phyloP scores from a whole-genome alignment of 2,888 invertebrate species.

The Habroteleia sp. region DNA sequence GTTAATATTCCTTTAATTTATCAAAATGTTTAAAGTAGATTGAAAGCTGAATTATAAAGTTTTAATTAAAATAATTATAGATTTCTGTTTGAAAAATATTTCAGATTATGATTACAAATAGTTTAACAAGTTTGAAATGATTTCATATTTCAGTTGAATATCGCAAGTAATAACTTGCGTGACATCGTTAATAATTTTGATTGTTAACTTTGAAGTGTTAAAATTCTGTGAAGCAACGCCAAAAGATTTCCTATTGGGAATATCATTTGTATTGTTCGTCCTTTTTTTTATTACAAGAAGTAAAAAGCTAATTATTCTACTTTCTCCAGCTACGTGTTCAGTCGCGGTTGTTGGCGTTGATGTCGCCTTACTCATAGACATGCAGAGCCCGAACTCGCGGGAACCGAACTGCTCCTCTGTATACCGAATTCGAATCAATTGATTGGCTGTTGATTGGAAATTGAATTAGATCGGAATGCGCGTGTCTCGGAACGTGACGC shows the following conservation, averaged over 20 bases:
- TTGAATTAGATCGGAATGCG: constrained; percentile 83
- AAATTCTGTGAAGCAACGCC: constrained; percentile 1
- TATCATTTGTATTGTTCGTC: constrained; percentile 17
- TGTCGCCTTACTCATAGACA: constrained; percentile 73
- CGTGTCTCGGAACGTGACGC: constrained; percentile 78
- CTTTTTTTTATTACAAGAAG: constrained; percentile 51
- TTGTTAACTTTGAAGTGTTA: too few relatives aligned
- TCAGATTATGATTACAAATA: too few relatives aligned
- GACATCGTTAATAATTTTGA: too few relatives aligned
- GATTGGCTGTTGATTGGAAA: constrained; percentile 84
- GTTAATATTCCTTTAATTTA: too few relatives aligned
- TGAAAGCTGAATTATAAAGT: too few relatives aligned
- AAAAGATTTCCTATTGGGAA: background rate
- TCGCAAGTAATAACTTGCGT: too few relatives aligned
- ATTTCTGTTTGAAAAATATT: too few relatives aligned
- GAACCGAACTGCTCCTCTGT: constrained; percentile 72
- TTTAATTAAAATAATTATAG: too few relatives aligned
- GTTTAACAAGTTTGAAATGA: too few relatives aligned
- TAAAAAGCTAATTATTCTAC: constrained; percentile 73
- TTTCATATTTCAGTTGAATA: too few relatives aligned
- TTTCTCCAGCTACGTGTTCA: constrained; percentile 69
- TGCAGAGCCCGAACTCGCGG: constrained; percentile 74
- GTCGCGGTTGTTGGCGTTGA: constrained; percentile 57
- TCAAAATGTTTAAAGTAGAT: too few relatives aligned
- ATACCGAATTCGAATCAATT: constrained; percentile 83